Evolutionary conservation across 2,113 vertebrate species (phyloP).

Genomic region (Rallus limicola): DNA sequence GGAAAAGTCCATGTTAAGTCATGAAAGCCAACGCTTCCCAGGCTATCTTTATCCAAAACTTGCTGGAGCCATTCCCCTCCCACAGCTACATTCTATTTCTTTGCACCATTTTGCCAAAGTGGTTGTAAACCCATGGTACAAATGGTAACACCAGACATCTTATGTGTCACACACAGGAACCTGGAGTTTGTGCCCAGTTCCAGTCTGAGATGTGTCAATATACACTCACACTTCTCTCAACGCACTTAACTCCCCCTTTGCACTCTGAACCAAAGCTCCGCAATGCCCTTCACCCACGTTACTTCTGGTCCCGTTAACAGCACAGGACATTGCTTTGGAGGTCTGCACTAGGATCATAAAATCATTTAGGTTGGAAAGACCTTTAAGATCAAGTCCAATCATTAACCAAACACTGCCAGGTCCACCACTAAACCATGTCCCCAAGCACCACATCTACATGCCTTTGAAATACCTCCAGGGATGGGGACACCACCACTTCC

Average conservation of each 20-base stretch:
- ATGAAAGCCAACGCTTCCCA: background rate
- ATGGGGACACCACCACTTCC: no score
- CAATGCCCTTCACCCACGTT: background rate
- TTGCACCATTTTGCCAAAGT: background rate
- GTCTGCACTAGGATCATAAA: no score
- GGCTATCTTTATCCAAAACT: background rate
- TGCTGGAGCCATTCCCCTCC: background rate
- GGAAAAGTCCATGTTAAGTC: background rate
- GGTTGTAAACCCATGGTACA: background rate
- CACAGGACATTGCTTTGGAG: background rate
- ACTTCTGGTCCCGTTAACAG: background rate
- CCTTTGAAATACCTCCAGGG: no score
- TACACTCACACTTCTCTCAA: background rate
- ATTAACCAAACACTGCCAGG: no score
- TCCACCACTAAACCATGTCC: no score
- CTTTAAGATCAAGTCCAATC: no score
- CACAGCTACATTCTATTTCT: background rate
- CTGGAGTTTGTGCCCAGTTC: background rate
- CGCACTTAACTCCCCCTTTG: background rate
- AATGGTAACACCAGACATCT: background rate
- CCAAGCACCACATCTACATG: no score
- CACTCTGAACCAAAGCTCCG: background rate
- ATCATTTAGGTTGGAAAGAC: no score
- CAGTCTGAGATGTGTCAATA: background rate
- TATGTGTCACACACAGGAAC: background rate